Evolutionary conservation across 2,797 vertebrate species (phyloP).

Genomic region (Urocyon cinereoargenteus): DNA sequence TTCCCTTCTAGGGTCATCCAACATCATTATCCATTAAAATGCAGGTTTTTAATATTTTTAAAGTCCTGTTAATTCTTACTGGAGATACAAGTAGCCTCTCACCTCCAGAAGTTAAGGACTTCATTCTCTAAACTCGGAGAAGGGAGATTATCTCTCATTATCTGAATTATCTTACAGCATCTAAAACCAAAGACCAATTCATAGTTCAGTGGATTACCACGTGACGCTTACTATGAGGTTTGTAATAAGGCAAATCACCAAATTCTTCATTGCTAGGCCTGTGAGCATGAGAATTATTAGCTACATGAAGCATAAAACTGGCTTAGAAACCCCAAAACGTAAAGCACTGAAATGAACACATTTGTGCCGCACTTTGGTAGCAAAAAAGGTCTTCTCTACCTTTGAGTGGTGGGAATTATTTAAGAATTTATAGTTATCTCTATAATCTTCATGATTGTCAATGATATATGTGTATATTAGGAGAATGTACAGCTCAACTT

Average conservation of each 20-base stretch:
- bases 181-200: neutral
- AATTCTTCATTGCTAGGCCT: neutral
- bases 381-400: neutral
- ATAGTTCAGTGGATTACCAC: neutral
- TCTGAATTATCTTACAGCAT: neutral
- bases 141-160: neutral
- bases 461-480: neutral
- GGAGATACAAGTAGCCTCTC: neutral
- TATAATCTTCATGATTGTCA: neutral
- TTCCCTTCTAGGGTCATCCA: neutral
- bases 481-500: neutral
- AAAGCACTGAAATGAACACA: neutral
- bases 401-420: neutral
- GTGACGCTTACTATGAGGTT: neutral
- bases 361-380: neutral
- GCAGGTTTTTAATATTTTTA: neutral
- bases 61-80: neutral
- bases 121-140: neutral
- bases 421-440: neutral
- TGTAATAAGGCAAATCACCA: neutral
- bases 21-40: neutral
- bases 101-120: neutral
- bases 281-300: neutral
- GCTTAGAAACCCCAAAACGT: neutral
- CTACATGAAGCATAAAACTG: neutral